phyloP scores from a whole-genome alignment of 2,888 invertebrate genomes.

The Meiosimyza platycephala region DNA sequence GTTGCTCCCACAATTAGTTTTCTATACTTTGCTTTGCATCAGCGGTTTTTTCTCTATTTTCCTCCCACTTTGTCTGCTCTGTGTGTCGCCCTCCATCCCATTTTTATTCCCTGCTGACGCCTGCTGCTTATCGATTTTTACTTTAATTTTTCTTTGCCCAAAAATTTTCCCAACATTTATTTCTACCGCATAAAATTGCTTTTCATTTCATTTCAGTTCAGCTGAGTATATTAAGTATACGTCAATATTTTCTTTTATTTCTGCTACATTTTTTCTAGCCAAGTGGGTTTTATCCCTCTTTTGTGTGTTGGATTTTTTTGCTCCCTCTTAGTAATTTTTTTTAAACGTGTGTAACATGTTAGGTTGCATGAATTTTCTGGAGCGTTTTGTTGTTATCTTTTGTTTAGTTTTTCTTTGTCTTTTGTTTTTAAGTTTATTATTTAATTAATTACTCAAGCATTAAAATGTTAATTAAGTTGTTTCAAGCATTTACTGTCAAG shows the following conservation, averaged over 20 bases:
- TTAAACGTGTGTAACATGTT: background rate
- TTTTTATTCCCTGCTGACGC: slow-evolving; percentile 1
- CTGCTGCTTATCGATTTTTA: slow-evolving; percentile 32
- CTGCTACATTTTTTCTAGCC: background rate
- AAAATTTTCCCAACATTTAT: slow-evolving; percentile 1
- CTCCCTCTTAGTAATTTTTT: background rate
- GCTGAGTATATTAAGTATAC: background rate
- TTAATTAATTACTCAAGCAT: slow-evolving; percentile 24
- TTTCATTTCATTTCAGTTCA: slow-evolving; percentile 19
- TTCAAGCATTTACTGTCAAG: background rate
- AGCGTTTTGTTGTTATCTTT: slow-evolving; percentile 2
- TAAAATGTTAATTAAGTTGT: slow-evolving; percentile 26
- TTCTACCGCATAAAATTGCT: slow-evolving; percentile 14
- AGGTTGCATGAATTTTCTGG: slow-evolving; percentile 5
- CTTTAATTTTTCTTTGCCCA: slow-evolving; percentile 7
- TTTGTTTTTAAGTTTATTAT: slow-evolving; percentile 20
- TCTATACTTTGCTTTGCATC: background rate
- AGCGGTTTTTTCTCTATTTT: background rate
- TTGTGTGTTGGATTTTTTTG: background rate
- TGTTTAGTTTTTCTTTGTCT: background rate
- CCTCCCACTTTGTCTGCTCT: background rate
- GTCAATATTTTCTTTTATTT: background rate
- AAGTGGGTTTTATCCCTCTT: background rate
- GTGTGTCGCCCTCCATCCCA: background rate
- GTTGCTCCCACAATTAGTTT: background rate